Evolutionary conservation across 1,140 invertebrate species (phyloP), one percentile per base, ranked within the genome.

Genomic region (Drosophila micromelanica): DNA sequence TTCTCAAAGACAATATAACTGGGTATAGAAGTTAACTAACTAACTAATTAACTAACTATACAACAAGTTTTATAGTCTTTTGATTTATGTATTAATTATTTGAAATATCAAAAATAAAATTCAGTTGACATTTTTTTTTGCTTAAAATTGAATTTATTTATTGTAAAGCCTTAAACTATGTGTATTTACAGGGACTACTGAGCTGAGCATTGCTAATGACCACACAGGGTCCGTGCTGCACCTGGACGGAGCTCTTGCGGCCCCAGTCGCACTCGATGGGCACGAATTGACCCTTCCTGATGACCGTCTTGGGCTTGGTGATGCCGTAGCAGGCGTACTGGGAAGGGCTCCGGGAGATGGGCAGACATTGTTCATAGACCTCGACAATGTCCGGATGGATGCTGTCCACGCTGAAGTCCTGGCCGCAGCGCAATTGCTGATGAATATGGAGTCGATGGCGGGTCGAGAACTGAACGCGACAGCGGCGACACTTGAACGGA

Each of bases 221-320:
- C n/a, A 86, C 77, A 2, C 82, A 85, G 6, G 81, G 78, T 4
- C 80, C 80, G 6, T 77, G 63, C 43, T 80, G 80, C 9, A 85
- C 80, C 23, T 85, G 72, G 2, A 86, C 81, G 2, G 81, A 78
- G 35, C 81, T 69, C 57, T 86, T 78, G 51, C 69, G 56, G 23
- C 77, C 73, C 80, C 80, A 84, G 43, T 84, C 80, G 61, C 80
- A 84, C 38, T 85, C 80, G 32, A 85, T 85, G 64, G 80, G 80
- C 60, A 85, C 80, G 52, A 73, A 85, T 37, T 85, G 76, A 1
- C 76, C 80, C 51, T 80, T 85, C 1, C 68, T 30, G 49, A 80
- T 75, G 9, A 85, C 62, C 0, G 73, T 86, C 46, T 86, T 85
- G 5, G 77, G 77, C 38, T 71, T 85, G 42, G 82, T 86, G 7